Evolutionary conservation across 1,140 invertebrate genomes (phyloP).

Genomic region (Macrosteles quadrilineatus): DNA sequence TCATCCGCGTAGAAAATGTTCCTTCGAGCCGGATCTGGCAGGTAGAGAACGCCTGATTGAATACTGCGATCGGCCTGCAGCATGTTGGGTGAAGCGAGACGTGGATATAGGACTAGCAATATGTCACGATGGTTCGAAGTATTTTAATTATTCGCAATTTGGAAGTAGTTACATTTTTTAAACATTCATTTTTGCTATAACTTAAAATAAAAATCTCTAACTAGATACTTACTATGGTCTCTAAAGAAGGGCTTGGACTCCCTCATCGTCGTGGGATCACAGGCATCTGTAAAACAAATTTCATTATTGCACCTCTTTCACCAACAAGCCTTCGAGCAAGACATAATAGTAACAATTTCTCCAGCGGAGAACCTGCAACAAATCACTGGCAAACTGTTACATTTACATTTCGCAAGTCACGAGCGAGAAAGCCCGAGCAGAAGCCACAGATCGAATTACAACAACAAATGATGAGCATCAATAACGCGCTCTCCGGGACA

Average conservation of each 20-base stretch:
- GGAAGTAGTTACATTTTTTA: too few species aligned
- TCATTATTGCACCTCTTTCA: background rate
- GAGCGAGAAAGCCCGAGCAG: background rate
- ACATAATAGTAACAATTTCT: too few species aligned
- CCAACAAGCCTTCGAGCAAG: too few species aligned
- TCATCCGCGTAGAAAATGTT: conserved; percentile 11
- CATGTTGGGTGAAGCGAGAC: too few species aligned
- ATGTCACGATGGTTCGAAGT: too few species aligned
- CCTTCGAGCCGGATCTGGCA: conserved; percentile 8
- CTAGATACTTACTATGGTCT: too few species aligned
- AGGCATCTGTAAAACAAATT: conserved; percentile 5
- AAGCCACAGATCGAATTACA: conserved; percentile 17
- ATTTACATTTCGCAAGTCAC: background rate
- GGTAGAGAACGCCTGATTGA: background rate
- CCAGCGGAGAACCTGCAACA: too few species aligned
- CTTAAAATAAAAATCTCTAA: too few species aligned
- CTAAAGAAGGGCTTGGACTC: background rate
- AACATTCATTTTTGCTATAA: too few species aligned
- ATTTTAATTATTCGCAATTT: too few species aligned
- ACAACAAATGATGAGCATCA: conserved; percentile 19
- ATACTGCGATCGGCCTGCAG: too few species aligned
- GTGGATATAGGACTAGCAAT: too few species aligned
- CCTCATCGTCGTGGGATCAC: conserved; percentile 14
- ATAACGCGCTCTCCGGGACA: conserved; percentile 8
- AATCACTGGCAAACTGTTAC: background rate